phyloP scores from a whole-genome alignment of 2,113 vertebrate species.

The Crotophaga sulcirostris region DNA sequence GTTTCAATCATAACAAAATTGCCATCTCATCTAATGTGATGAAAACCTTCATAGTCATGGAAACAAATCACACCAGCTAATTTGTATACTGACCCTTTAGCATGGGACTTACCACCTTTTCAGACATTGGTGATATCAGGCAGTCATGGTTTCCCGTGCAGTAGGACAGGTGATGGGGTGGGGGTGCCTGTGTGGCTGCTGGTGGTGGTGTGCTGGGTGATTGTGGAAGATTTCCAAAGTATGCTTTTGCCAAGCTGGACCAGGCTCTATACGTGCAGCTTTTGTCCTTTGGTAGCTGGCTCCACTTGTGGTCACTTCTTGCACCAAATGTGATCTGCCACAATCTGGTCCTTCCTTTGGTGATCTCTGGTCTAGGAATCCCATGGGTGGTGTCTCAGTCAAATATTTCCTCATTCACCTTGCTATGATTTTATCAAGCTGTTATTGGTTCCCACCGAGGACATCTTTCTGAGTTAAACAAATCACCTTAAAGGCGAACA shows the following conservation, averaged over 20 bases:
- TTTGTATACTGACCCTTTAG: background rate
- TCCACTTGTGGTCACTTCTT: background rate
- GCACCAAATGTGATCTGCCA: background rate
- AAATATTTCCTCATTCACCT: background rate
- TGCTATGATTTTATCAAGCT: background rate
- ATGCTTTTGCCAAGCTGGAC: background rate
- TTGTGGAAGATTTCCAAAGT: background rate
- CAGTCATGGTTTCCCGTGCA: background rate
- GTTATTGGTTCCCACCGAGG: background rate
- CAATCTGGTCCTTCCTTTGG: background rate
- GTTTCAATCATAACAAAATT: background rate
- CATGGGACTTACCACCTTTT: background rate
- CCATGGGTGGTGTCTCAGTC: background rate
- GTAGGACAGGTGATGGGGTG: background rate
- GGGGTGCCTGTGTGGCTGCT: background rate
- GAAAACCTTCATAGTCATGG: background rate
- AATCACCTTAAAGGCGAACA: background rate
- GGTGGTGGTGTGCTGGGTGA: background rate
- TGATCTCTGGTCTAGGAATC: background rate
- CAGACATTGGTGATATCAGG: fast-evolving
- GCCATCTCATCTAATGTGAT: background rate
- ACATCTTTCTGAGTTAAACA: background rate
- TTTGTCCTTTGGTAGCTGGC: background rate
- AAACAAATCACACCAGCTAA: background rate
- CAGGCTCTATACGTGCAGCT: fast-evolving